Base-by-base conservation (phyloP, 2,888 invertebrate species). In the Leptura quadrifasciata region DNA sequence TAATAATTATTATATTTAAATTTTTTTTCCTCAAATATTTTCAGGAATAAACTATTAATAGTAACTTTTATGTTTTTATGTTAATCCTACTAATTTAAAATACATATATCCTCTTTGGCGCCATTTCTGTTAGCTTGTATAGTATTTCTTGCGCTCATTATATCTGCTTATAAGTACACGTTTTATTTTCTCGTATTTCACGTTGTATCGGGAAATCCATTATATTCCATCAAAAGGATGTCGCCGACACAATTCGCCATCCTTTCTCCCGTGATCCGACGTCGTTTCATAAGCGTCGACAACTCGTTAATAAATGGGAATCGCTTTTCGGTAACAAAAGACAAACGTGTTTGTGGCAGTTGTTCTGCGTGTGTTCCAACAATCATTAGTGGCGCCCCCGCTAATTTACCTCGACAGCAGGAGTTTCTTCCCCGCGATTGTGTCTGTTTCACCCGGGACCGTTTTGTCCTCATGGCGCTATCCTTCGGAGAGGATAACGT, bases 331-430 rank as follows among this genome's bases (percentile, higher is more conserved):
- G 78, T 78, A 83, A 85, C 84, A 84, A 84, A 84, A 84, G 84
- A 84, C 83, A 81, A 82, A 82, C 82, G 82, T 85, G 84, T 82
- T 84, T 79, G 81, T 84, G 84, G 83, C 84, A 81, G 82, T 83
- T 83, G 82, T 84, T 82, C 82, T 82, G 78, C 80, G 83, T 83
- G 85, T 81, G 79, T 81, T 80, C 79, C 75, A 79, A 79, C 79
- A 79, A 81, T 83, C 83, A 82, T 84, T 84, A 84, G 82, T 75
- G 81, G 77, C 77, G 73, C 77, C 81, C 76, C 79, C 70, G 81
- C 80, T 83, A 83, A 83, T 82, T 82, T 77, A 72, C 76, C 71
- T 67, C 65, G 35, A 55, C 35, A 61, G 58, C 47, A 52, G 15
- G 65, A 47, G 21, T 21, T 21, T 47, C 24, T 24, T 47, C 24